Percentiles rank a stretch among this genome's conserved stretches.
Evolutionary conservation across 2,113 vertebrate genomes (phyloP).

Genomic region (Maylandia zebra): DNA sequence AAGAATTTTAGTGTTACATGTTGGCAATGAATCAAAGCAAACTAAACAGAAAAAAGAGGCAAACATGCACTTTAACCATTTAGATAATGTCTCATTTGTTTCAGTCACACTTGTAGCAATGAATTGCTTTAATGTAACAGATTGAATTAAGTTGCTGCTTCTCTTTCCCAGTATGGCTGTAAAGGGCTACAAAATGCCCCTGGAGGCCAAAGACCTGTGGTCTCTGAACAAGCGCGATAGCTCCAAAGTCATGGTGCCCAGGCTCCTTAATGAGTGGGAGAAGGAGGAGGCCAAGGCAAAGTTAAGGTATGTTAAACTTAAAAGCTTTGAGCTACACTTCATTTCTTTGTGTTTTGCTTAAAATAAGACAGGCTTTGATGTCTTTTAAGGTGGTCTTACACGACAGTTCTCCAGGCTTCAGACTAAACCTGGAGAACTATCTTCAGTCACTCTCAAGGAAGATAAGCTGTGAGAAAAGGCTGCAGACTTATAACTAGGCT

Average conservation of each 20-base stretch:
- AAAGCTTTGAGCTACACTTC: neutral
- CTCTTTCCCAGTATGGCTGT: slow-evolving; percentile 78
- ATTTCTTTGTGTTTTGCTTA: neutral
- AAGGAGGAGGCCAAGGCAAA: slow-evolving; percentile 70
- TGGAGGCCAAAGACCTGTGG: slow-evolving; percentile 90
- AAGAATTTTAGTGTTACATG: neutral
- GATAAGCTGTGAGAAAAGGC: neutral
- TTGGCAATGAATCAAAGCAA: neutral
- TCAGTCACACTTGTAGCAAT: neutral
- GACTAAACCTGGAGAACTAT: neutral
- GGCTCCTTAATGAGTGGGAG: slow-evolving; percentile 82
- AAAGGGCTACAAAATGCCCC: slow-evolving; percentile 84
- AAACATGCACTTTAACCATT: neutral
- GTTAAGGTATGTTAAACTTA: slow-evolving; percentile 48
- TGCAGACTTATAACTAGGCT: neutral
- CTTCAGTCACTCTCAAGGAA: neutral
- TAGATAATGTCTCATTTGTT: neutral
- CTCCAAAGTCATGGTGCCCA: slow-evolving; percentile 75
- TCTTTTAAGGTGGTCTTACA: neutral
- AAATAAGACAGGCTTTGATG: neutral
- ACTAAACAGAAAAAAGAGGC: neutral
- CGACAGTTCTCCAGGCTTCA: neutral
- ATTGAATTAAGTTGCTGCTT: neutral
- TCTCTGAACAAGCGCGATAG: slow-evolving; percentile 79
- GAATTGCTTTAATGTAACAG: neutral